A percentile compares a stretch with the other conserved stretches of the same genome.
Conservation (phyloP, 2,113 vertebrate genomes). For the Aegithalos caudatus region DNA sequence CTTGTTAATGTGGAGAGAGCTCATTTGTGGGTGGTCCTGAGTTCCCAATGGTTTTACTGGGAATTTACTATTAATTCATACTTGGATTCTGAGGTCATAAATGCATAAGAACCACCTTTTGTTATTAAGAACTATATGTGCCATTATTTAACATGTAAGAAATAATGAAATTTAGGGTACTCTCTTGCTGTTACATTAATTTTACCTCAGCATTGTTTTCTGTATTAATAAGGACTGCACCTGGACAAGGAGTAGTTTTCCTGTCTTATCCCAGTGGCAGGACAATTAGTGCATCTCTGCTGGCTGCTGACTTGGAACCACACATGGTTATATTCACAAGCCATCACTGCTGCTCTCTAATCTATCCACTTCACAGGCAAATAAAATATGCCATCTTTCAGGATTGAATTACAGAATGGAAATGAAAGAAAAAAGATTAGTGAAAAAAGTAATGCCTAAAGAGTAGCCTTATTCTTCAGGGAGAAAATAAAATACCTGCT, state of each 20-base stretch:
- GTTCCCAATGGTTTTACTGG: neutral
- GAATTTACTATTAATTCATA: neutral
- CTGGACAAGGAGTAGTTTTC: neutral
- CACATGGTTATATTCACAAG: neutral
- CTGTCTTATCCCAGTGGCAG: neutral
- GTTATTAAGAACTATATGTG: neutral
- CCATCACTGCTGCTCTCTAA: slow-evolving; percentile 8
- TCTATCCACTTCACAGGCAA: slow-evolving; percentile 7
- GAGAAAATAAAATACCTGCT: slow-evolving; percentile 35
- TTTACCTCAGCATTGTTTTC: neutral
- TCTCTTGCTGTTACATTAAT: neutral
- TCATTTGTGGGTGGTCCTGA: neutral
- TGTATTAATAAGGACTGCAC: neutral
- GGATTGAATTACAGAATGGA: neutral
- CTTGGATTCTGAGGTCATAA: neutral
- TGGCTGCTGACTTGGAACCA: neutral
- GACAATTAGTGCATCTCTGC: neutral
- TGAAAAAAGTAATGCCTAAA: slow-evolving; percentile 23
- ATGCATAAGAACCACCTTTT: neutral
- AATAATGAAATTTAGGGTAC: neutral
- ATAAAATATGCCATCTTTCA: neutral
- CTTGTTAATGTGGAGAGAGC: neutral
- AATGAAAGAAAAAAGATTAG: slow-evolving; percentile 21
- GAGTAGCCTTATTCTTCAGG: slow-evolving; percentile 23
- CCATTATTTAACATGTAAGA: neutral